Evolutionary conservation across 2,888 invertebrate species (phyloP).

Genomic region (Ecliptopera silaceata): DNA sequence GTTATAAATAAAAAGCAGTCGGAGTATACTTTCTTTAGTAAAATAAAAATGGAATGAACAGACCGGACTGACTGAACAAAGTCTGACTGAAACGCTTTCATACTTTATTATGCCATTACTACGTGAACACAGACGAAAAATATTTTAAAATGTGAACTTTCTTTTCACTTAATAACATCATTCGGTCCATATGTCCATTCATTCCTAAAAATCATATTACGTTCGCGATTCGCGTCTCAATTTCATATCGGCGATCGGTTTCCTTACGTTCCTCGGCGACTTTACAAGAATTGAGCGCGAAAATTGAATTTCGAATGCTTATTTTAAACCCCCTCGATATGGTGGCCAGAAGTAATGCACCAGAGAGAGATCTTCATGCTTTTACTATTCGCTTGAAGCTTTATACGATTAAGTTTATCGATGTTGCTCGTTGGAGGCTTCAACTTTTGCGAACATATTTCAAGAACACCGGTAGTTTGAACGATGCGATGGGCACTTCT

Average conservation of each 20-base stretch:
- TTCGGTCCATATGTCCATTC: slow-evolving; percentile 31
- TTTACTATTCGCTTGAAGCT: slow-evolving; percentile 12
- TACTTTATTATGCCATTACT: slow-evolving; percentile 23
- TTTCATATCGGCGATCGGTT: slow-evolving; percentile 56
- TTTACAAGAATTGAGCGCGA: slow-evolving; percentile 57
- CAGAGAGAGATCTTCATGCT: slow-evolving; percentile 11
- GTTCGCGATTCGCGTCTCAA: slow-evolving; percentile 54
- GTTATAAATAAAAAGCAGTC: not conserved
- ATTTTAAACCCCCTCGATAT: slow-evolving; percentile 44
- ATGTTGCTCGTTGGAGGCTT: not conserved
- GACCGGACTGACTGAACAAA: slow-evolving; percentile 11
- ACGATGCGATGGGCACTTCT: not conserved
- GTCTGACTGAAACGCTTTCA: slow-evolving; percentile 26
- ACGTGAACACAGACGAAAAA: slow-evolving; percentile 24
- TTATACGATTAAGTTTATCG: slow-evolving; percentile 5
- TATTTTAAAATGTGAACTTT: slow-evolving; percentile 29
- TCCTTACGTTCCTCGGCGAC: slow-evolving; percentile 46
- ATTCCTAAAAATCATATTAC: slow-evolving; percentile 45
- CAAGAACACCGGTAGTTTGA: not conserved
- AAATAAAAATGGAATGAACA: slow-evolving; percentile 15
- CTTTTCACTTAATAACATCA: slow-evolving; percentile 35
- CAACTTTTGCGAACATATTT: not conserved
- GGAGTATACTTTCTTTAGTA: not conserved
- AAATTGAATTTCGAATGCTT: slow-evolving; percentile 59
- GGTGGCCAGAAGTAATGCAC: slow-evolving; percentile 23